Conservation (phyloP, 2,888 invertebrate species). For the Tetheella fluctuosa region DNA sequence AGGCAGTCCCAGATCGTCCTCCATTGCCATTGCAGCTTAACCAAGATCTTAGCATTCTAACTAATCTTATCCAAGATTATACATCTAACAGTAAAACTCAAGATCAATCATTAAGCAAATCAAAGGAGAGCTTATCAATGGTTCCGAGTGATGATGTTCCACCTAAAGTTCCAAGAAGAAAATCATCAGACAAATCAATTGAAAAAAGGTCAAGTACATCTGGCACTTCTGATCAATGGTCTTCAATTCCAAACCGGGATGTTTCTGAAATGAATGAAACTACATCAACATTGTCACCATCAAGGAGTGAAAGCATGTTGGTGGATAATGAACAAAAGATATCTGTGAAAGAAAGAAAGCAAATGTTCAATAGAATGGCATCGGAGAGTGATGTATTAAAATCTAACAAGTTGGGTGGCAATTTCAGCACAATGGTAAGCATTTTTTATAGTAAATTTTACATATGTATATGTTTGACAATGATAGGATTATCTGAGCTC, state of each 20-base stretch:
- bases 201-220: slow-evolving; percentile 56
- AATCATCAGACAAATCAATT: slow-evolving; percentile 59
- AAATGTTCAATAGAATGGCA: slow-evolving; percentile 96
- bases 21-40: slow-evolving; percentile 78
- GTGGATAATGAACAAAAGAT: slow-evolving; percentile 86
- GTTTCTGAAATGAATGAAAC: slow-evolving; percentile 44
- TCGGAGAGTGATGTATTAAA: slow-evolving; percentile 89
- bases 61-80: slow-evolving; percentile 60
- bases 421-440: slow-evolving; percentile 86
- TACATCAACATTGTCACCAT: slow-evolving; percentile 51
- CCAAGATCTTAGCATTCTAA: slow-evolving; percentile 69
- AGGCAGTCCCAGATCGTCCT: slow-evolving; percentile 81
- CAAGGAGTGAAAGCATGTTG: slow-evolving; percentile 71
- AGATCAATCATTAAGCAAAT: slow-evolving; percentile 44
- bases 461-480: no score
- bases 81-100: slow-evolving; percentile 23
- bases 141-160: slow-evolving; percentile 55
- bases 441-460: neutral
- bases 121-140: slow-evolving; percentile 51
- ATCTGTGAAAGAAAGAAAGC: slow-evolving; percentile 96
- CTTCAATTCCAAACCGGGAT: slow-evolving; percentile 56
- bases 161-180: slow-evolving; percentile 66
- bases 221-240: slow-evolving; percentile 35
- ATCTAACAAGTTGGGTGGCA: slow-evolving; percentile 63
- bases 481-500: no score